phyloP scores from a whole-genome alignment of 2,113 vertebrate species.

The Terrapene triunguis region DNA sequence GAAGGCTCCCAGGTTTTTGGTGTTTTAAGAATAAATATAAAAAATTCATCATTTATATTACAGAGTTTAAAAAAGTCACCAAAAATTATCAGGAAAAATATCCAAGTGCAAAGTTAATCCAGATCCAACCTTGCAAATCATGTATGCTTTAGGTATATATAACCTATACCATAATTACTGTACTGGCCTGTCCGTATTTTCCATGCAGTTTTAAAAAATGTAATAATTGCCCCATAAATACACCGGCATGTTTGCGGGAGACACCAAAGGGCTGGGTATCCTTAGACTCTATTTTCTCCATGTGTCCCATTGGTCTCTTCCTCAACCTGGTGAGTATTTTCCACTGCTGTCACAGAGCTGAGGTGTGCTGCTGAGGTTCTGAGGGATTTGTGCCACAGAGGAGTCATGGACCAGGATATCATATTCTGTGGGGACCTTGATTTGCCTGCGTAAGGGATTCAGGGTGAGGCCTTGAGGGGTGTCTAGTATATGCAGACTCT shows the following conservation, averaged over 20 bases:
- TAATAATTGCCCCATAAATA: background rate
- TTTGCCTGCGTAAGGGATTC: background rate
- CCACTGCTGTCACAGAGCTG: background rate
- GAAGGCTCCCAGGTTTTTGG: background rate
- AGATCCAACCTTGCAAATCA: fast-evolving
- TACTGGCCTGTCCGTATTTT: background rate
- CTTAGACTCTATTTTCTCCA: background rate
- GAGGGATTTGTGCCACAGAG: background rate
- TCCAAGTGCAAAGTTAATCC: background rate
- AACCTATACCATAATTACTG: background rate
- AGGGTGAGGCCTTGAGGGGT: background rate
- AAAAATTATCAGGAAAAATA: background rate
- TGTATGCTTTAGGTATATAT: background rate
- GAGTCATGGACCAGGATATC: fast-evolving
- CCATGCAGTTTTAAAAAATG: background rate
- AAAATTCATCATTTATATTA: fast-evolving
- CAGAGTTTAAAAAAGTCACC: background rate
- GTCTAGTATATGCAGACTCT: background rate
- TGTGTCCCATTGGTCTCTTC: fast-evolving
- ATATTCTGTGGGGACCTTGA: background rate
- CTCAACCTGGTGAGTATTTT: fast-evolving
- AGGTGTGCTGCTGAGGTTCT: fast-evolving
- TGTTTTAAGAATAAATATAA: background rate
- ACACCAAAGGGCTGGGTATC: background rate
- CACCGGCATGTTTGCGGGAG: background rate